A percentile compares a stretch with the other conserved stretches of the same genome.
Conservation (phyloP, 2,797 vertebrate species). For the Oreochromis grahami region DNA sequence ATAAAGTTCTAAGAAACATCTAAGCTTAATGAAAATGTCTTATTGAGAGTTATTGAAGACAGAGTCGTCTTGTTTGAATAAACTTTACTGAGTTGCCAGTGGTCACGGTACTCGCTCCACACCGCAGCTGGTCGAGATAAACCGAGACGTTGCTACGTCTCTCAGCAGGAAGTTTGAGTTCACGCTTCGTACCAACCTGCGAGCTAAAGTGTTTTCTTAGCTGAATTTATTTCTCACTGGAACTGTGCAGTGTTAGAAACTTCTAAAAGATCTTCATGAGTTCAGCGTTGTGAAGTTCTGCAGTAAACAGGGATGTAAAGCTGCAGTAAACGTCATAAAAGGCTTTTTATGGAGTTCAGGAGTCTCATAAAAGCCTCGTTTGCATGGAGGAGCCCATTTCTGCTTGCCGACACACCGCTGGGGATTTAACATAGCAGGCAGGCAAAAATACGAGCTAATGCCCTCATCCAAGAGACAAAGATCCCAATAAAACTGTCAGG, state of each 20-base stretch:
- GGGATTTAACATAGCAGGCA: neutral
- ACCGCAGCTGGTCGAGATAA: neutral
- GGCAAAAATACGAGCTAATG: neutral
- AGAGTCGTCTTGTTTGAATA: neutral
- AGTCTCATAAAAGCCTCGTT: neutral
- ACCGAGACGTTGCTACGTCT: neutral
- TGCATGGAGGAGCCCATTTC: neutral
- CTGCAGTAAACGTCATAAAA: neutral
- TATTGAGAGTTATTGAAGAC: neutral
- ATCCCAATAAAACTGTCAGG: slow-evolving; percentile 6
- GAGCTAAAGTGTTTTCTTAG: neutral
- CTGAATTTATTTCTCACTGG: neutral
- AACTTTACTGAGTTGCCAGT: neutral
- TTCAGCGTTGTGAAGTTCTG: neutral
- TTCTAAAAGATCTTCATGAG: neutral
- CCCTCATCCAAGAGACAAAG: neutral
- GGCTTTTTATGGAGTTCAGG: neutral
- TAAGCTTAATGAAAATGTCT: too few relatives aligned
- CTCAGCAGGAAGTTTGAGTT: neutral
- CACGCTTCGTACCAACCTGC: neutral
- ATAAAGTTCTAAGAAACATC: too few relatives aligned
- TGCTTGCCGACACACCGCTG: neutral
- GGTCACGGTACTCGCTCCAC: neutral
- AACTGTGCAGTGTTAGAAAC: neutral
- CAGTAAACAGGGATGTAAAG: neutral